phyloP scores from a whole-genome alignment of 1,140 invertebrate species.

The Ditylenchus dipsaci region DNA sequence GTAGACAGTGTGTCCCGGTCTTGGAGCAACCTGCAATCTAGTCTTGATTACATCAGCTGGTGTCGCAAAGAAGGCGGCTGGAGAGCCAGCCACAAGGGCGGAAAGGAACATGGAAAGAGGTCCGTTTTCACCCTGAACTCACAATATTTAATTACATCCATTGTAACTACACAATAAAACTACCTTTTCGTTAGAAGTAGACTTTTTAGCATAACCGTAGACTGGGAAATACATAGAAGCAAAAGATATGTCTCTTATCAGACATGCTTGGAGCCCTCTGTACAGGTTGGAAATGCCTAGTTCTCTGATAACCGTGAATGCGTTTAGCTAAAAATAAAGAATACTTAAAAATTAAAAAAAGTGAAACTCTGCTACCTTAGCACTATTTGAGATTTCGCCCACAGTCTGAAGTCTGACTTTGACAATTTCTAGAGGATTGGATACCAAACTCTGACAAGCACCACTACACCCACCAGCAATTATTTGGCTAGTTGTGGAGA shows the following conservation, averaged over 20 bases:
- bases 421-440: slow-evolving; percentile 97
- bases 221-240: slow-evolving; percentile 97
- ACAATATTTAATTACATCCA: neutral
- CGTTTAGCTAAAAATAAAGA: slow-evolving; percentile 19
- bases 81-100: slow-evolving; percentile 83
- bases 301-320: slow-evolving; percentile 50
- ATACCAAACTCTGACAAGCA: slow-evolving; percentile 74
- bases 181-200: slow-evolving; percentile 71
- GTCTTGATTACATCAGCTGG: slow-evolving; percentile 99
- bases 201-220: slow-evolving; percentile 84
- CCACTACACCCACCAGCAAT: slow-evolving; percentile 86
- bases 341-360: no score
- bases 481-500: slow-evolving; percentile 78
- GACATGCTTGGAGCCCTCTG: slow-evolving; percentile 67
- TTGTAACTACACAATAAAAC: neutral
- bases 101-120: slow-evolving; percentile 78
- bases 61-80: slow-evolving; percentile 90
- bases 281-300: slow-evolving; percentile 54
- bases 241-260: slow-evolving; percentile 55
- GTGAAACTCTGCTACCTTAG: slow-evolving; percentile 66
- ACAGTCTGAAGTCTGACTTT: slow-evolving; percentile 98
- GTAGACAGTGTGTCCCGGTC: slow-evolving; percentile 91
- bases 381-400: slow-evolving; percentile 77
- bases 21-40: slow-evolving; percentile 85
- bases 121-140: slow-evolving; percentile 77